Base-by-base conservation (phyloP, 2,113 vertebrate species). In the Solea senegalensis region DNA sequence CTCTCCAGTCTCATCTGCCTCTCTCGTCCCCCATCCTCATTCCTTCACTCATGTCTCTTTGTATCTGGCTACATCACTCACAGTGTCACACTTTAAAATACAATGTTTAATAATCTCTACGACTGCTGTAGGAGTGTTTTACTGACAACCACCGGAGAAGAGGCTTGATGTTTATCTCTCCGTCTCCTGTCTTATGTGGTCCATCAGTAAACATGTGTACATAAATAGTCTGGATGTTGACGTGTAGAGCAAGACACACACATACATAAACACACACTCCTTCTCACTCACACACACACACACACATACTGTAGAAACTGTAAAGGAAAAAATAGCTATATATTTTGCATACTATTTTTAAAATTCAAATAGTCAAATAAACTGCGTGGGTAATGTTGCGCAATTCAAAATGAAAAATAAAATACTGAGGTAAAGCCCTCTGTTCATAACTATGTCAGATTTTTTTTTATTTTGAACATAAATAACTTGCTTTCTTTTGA, bases 41-140 rank as follows among this genome's bases (percentile, higher is more conserved):
- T 85, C 84, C 84, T 82, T 86, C 74, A 76, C 80, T 82, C 69
- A 14, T 59, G 78, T 78, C 73, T 64, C 85, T 89, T 88, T 88
- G 77, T 88, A 87, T 82, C 63, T 69, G 62, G 26, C 66, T 54
- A 49, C 78, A 80, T 87, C 80, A 80, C 78, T 75, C 67, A 67
- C 73, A 39, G 54, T 67, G 76, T 78, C 70, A 73, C 68, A 68
- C 71, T 74, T 85, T 76, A 76, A 80, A 82, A 81, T 72, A 48
- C 39, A 11, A 40, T 63, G 65, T 76, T 84, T 81, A 71, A 83
- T 82, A 72, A 77, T 78, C 54, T 54, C 56, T 43, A 9, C 43
- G 27, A 68, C 56, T 46, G 21, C 57, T 73, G 77, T 40, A 67
- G 63, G 21, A 69, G 70, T 49, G 74, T 55, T 51, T 44, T 21